Base-by-base conservation (phyloP, 2,797 vertebrate species). In the Tamandua tetradactyla region DNA sequence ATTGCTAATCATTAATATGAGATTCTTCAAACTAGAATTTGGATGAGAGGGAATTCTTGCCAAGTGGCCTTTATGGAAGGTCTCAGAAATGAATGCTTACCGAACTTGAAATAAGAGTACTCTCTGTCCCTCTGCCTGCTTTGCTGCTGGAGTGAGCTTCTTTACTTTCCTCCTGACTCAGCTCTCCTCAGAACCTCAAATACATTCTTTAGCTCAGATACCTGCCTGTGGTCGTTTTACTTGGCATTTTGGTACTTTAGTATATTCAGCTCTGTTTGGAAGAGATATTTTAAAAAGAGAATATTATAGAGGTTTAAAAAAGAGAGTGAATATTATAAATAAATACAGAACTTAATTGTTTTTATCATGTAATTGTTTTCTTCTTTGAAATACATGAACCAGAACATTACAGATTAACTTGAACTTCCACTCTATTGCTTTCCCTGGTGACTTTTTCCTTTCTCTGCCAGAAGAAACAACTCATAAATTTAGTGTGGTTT, bases 1-100 rank as follows among this genome's bases (percentile, higher is more conserved):
- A 35, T 10, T 7, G 72, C 37, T 91, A 94, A 96, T 89, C 89
- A 93, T 96, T 97, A 96, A 97, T n/a, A n/a, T 64, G 4, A 75
- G 11, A 83, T 32, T 42, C 62, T 20, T 69, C 30, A 47, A 57
- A 37, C 4, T 5, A 59, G 78, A 74, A 80, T 52, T 37, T 72
- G 76, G 87, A 32, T 35, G 40, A 87, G 23, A 32, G 59, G 61
- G n/a, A 2, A 20, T n/a, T 49, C 81, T 49, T 57, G 74, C 61
- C 49, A 89, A 84, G 17, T 42, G 64, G 20, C 12, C 47, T n/a
- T 40, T 61, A 18, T 62, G 32, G 42, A 78, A 40, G 7, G 27
- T 61, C 40, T 47, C n/a, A 66, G 66, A 80, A 64, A 49, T 57
- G 8, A 10, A 12, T 75, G 52, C 35, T 42, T 72, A 69, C 23